Conservation (phyloP, 2,888 invertebrate genomes). For the Epinotia bilunana region DNA sequence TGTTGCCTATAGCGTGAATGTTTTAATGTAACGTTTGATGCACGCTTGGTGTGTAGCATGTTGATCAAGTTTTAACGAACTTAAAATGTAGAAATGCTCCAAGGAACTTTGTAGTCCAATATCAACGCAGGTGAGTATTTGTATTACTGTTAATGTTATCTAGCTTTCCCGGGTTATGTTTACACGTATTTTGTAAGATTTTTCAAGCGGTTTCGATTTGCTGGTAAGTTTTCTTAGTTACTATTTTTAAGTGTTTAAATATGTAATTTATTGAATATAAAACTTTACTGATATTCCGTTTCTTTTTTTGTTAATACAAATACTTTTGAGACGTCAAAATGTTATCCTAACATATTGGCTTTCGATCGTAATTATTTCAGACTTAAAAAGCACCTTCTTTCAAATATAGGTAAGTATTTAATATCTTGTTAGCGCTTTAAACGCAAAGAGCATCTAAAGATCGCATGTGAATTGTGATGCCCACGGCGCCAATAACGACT, state of each 20-base stretch:
- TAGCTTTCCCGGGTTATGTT: slow-evolving; percentile 34
- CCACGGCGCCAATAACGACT: too few relatives aligned
- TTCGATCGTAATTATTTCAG: not conserved
- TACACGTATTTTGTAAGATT: slow-evolving; percentile 44
- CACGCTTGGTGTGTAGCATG: too few relatives aligned
- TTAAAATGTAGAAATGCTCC: not conserved
- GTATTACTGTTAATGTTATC: slow-evolving; percentile 10
- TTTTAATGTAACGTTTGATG: not conserved
- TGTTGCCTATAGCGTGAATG: not conserved
- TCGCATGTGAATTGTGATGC: too few relatives aligned
- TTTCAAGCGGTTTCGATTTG: slow-evolving; percentile 32
- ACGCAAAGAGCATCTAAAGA: too few relatives aligned
- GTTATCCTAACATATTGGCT: not conserved
- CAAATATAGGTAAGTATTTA: too few relatives aligned
- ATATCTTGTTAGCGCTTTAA: too few relatives aligned
- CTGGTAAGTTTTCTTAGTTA: slow-evolving; percentile 40
- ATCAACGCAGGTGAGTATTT: slow-evolving; percentile 12
- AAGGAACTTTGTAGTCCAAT: not conserved
- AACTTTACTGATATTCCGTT: not conserved
- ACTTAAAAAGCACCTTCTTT: too few relatives aligned
- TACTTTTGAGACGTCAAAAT: too few relatives aligned
- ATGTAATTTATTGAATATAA: slow-evolving; percentile 26
- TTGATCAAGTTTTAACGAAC: too few relatives aligned
- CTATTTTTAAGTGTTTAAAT: slow-evolving; percentile 39
- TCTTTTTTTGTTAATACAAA: not conserved